Conservation (phyloP, 2,113 vertebrate species). For the Scolopax mira region DNA sequence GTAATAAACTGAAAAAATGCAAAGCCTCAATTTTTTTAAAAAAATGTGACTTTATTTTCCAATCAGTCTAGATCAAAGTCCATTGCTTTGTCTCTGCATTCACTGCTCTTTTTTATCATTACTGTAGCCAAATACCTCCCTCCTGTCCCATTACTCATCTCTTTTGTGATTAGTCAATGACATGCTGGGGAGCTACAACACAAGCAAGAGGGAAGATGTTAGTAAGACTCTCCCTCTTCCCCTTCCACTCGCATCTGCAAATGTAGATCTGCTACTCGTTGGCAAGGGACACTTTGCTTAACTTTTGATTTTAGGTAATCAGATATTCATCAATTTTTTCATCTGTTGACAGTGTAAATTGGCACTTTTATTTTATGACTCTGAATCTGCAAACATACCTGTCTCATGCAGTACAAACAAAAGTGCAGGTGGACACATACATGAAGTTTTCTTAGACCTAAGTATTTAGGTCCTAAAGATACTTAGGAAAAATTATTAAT, state of each 20-base stretch:
- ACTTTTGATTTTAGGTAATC: background rate
- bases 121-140: background rate
- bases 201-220: background rate
- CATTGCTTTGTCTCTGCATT: background rate
- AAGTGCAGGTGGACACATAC: accelerated
- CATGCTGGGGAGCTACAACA: background rate
- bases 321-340: background rate
- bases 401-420: background rate
- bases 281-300: background rate
- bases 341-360: background rate
- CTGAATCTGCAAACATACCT: background rate
- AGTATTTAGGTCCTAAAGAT: too few species aligned
- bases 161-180: background rate
- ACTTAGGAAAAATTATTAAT: too few species aligned
- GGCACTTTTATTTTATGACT: background rate
- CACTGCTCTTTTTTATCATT: background rate
- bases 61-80: background rate
- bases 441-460: background rate
- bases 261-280: background rate
- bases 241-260: background rate
- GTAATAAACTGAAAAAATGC: background rate
- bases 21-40: background rate
- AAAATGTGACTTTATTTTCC: background rate
- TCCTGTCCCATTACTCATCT: background rate
- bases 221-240: background rate